These are phyloP conservation scores for Climacteris rufus DNA, from an alignment of 2,113 vertebrate genomes.

Conservation along the genomic window DNA sequence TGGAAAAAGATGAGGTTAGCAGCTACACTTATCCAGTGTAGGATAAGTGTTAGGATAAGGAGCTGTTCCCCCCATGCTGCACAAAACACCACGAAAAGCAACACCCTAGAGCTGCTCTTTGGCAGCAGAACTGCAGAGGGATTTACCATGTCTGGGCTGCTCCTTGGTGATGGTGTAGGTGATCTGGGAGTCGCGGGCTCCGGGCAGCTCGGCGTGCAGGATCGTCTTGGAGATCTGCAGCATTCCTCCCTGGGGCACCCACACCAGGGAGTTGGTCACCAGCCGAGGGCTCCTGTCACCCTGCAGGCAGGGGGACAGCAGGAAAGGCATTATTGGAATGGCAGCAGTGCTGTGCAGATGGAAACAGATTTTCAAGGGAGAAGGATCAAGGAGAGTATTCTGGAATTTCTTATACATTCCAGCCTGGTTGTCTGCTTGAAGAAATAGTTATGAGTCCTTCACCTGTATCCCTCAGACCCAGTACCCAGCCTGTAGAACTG, in stretches of 20 bases:
- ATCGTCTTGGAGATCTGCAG: conserved; percentile 85
- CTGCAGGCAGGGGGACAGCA: conserved; percentile 56
- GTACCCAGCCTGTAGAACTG: background rate
- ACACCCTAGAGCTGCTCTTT: background rate
- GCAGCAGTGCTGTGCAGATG: background rate
- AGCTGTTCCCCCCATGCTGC: background rate
- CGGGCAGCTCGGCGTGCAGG: conserved; percentile 74
- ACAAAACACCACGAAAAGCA: background rate
- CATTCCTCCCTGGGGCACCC: conserved; percentile 94
- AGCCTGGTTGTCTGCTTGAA: background rate
- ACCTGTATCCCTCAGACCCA: background rate
- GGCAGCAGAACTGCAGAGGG: background rate
- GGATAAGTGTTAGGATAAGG: too few species aligned
- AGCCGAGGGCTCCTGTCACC: conserved; percentile 61
- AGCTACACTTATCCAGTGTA: background rate
- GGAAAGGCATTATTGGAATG: background rate
- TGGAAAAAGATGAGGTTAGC: background rate
- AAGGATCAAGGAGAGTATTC: background rate
- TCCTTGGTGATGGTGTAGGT: conserved; percentile 80
- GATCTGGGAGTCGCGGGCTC: conserved; percentile 74
- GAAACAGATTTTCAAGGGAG: background rate
- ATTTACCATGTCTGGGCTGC: conserved; percentile 82
- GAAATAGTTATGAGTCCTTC: background rate
- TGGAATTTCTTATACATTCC: background rate
- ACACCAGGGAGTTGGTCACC: conserved; percentile 77